Percentiles rank a stretch among this genome's conserved stretches.
Evolutionary conservation across 2,797 vertebrate species (phyloP).

Genomic region (Sitta carolinensis): DNA sequence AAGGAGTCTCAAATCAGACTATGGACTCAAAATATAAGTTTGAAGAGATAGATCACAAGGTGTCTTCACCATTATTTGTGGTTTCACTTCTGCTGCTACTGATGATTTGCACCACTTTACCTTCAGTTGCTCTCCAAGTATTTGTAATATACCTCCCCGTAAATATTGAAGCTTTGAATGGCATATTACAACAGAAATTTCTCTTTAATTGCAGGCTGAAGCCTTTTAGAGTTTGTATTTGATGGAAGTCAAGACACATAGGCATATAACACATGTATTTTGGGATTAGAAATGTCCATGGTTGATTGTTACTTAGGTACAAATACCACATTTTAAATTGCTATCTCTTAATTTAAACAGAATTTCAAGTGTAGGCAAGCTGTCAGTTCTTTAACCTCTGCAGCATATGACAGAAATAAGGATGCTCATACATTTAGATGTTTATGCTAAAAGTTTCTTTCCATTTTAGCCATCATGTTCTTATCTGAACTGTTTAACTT

Average conservation of each 20-base stretch:
- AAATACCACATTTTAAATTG: background rate
- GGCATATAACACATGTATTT: background rate
- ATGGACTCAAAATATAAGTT: background rate
- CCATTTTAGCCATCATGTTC: background rate
- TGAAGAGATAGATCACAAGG: background rate
- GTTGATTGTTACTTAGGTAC: conserved; percentile 19
- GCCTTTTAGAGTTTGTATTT: background rate
- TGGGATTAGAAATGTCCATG: background rate
- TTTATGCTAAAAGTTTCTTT: background rate
- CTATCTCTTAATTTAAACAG: conserved; percentile 12
- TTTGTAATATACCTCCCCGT: background rate
- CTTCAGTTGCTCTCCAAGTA: background rate
- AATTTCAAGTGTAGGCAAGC: conserved; percentile 24
- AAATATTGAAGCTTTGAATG: background rate
- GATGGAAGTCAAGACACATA: background rate
- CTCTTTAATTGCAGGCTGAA: background rate
- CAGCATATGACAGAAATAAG: background rate
- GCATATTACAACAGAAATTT: background rate
- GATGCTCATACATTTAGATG: background rate
- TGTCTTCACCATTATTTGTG: background rate
- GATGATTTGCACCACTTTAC: background rate
- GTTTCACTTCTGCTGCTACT: background rate
- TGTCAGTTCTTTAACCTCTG: conserved; percentile 23
- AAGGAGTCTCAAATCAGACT: background rate
- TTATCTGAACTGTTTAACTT: background rate